These are phyloP conservation scores for Nephila pilipes DNA, from an alignment of 1,140 invertebrate genomes.

Conservation along the genomic window DNA sequence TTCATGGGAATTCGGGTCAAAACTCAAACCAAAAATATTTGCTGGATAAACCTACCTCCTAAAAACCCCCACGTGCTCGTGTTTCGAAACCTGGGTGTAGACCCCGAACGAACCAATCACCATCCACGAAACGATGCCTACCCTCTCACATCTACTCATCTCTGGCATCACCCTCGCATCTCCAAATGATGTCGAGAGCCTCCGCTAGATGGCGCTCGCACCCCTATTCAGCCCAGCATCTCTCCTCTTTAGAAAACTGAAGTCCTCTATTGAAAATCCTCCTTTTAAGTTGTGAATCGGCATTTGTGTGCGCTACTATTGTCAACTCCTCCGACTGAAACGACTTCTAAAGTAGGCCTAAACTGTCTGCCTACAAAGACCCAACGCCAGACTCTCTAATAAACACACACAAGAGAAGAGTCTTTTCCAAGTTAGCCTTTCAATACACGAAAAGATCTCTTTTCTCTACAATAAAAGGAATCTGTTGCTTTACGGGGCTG, in stretches of 20 bases:
- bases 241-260: conserved; percentile 57
- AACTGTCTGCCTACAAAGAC: conserved; percentile 67
- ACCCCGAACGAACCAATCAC: conserved; percentile 29
- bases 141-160: conserved; percentile 28
- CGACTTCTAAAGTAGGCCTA: conserved; percentile 71
- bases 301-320: conserved; percentile 67
- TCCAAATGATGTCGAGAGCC: conserved; percentile 17
- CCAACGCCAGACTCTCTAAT: conserved; percentile 41
- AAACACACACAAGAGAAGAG: conserved; percentile 56
- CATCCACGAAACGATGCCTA: conserved; percentile 41
- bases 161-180: background rate
- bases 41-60: background rate
- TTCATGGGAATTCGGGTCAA: too few species aligned
- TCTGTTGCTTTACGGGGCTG: conserved; percentile 53
- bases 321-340: conserved; percentile 51
- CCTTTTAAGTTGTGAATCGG: conserved; percentile 64
- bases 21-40: too few species aligned
- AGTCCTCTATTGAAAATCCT: conserved; percentile 65
- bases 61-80: conserved; percentile 45
- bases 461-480: conserved; percentile 63
- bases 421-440: conserved; percentile 45
- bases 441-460: background rate
- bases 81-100: conserved; percentile 55
- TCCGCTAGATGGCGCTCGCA: conserved; percentile 63
- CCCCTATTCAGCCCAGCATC: background rate